A percentile compares a stretch with the other conserved stretches of the same genome.
Conservation (phyloP, 2,797 vertebrate species). For the Anguilla anguilla region DNA sequence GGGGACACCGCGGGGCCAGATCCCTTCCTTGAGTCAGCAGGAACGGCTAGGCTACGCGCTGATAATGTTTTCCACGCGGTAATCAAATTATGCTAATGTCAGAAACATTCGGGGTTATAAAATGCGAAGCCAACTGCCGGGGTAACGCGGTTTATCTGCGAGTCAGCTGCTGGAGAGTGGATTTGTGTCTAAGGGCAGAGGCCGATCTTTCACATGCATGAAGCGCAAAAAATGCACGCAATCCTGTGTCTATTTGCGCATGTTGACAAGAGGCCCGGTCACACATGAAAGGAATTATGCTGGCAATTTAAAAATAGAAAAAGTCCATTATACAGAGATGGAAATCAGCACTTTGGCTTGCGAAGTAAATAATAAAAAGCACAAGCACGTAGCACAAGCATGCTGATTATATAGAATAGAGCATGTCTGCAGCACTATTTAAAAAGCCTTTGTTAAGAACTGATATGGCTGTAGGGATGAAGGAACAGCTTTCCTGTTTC, state of each 20-base stretch:
- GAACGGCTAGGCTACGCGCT: background rate
- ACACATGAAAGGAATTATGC: background rate
- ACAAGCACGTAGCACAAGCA: background rate
- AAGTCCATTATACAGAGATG: background rate
- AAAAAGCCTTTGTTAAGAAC: background rate
- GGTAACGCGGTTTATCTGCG: background rate
- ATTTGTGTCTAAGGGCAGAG: background rate
- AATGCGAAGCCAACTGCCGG: background rate
- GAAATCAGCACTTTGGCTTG: background rate
- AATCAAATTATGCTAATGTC: background rate
- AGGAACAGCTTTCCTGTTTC: background rate
- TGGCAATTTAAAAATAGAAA: conserved; percentile 1
- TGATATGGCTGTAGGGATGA: background rate
- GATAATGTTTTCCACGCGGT: background rate
- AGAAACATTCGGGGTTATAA: background rate
- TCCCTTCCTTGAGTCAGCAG: conserved; percentile 2
- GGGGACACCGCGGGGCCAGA: background rate
- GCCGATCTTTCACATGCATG: background rate
- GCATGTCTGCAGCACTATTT: background rate
- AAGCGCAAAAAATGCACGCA: background rate
- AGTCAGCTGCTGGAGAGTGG: background rate
- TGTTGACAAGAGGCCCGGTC: background rate
- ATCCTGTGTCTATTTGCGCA: background rate
- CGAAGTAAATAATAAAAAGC: background rate
- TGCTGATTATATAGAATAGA: background rate